These are phyloP conservation scores for Meteorus cinctellus DNA, from an alignment of 2,888 invertebrate genomes.

Conservation along the genomic window DNA sequence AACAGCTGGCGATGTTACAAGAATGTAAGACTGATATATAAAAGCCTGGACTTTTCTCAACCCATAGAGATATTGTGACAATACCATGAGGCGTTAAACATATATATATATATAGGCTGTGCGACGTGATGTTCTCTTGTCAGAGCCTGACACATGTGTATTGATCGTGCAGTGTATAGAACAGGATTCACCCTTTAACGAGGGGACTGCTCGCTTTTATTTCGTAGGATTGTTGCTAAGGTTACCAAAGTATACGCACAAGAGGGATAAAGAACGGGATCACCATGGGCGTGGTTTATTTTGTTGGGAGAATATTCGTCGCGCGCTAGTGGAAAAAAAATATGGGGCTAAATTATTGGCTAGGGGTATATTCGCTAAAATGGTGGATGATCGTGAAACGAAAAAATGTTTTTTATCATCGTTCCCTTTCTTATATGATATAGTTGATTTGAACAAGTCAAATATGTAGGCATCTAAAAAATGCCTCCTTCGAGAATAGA, in stretches of 20 bases:
- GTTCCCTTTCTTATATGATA: not conserved
- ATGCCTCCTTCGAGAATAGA: no score
- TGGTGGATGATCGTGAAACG: not conserved
- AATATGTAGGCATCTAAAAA: no score
- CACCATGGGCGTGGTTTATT: conserved; percentile 5
- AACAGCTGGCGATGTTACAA: not conserved
- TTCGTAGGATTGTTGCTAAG: not conserved
- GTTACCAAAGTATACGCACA: not conserved
- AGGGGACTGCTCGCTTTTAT: not conserved
- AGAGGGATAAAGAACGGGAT: not conserved
- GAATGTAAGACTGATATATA: no score
- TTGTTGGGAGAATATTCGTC: not conserved
- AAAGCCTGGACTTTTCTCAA: no score
- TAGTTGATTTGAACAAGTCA: not conserved
- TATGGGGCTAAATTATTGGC: not conserved
- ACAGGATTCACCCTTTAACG: not conserved
- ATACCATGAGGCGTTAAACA: no score
- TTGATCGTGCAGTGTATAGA: not conserved
- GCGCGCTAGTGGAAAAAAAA: not conserved
- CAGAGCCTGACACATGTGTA: not conserved
- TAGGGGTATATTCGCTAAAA: not conserved
- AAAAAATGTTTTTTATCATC: not conserved
- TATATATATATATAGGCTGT: no score
- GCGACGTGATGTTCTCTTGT: no score
- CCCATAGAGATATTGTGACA: no score